phyloP scores from a whole-genome alignment of 2,797 vertebrate species.

The Staurois parvus region DNA sequence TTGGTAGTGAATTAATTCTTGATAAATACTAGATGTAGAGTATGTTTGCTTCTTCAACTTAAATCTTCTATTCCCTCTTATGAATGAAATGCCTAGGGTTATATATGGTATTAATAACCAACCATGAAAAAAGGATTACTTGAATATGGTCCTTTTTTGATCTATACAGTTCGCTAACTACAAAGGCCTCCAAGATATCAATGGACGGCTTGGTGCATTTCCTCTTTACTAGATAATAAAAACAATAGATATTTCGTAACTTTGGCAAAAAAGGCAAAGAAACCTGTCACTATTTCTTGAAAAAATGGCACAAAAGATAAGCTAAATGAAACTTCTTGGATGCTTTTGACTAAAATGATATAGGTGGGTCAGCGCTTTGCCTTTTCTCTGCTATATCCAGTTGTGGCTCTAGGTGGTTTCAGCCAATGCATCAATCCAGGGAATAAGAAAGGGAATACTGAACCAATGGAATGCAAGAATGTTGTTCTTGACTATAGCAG shows the following conservation, averaged over 20 bases:
- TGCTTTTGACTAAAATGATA: neutral
- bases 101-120: neutral
- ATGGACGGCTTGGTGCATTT: neutral
- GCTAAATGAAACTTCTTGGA: neutral
- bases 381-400: too few relatives aligned
- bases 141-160: neutral
- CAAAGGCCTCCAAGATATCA: neutral
- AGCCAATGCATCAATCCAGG: too few relatives aligned
- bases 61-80: constrained; percentile 8
- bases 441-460: too few relatives aligned
- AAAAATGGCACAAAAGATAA: neutral
- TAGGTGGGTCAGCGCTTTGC: too few relatives aligned
- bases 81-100: constrained; percentile 12
- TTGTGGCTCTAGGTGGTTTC: too few relatives aligned
- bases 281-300: neutral
- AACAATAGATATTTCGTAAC: neutral
- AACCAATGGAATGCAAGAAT: too few relatives aligned
- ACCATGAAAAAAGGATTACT: neutral
- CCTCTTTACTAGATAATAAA: neutral
- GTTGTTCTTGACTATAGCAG: too few relatives aligned
- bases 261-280: neutral
- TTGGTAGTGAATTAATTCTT: neutral
- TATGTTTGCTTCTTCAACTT: neutral
- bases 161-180: neutral
- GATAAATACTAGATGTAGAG: neutral